phyloP scores from a whole-genome alignment of 2,113 vertebrate genomes.

The Ia io region DNA sequence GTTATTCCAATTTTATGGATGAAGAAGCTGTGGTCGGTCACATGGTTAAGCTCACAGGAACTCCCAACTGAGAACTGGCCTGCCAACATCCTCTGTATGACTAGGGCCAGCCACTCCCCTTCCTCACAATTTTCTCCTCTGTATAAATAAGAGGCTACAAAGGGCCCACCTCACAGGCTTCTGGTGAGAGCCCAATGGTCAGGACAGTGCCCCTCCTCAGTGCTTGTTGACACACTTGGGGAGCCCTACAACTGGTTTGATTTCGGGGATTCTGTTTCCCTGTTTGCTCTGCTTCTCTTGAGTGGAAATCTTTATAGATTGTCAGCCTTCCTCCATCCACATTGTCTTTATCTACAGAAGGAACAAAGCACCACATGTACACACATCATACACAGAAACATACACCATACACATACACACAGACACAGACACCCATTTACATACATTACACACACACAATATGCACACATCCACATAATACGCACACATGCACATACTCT shows the following conservation, averaged over 20 bases:
- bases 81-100: not conserved
- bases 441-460: too few species aligned
- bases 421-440: not conserved
- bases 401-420: not conserved
- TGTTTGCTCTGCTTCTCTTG: not conserved
- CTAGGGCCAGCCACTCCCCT: too few species aligned
- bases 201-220: not conserved
- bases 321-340: not conserved
- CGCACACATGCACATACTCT: not conserved
- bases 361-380: not conserved
- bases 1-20: not conserved
- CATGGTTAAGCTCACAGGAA: not conserved
- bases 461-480: too few species aligned
- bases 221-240: not conserved
- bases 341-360: not conserved
- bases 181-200: too few species aligned
- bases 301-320: not conserved
- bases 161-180: not conserved
- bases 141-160: not conserved
- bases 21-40: not conserved
- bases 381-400: not conserved
- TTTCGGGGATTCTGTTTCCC: not conserved
- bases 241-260: too few species aligned
- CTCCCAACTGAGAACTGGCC: not conserved
- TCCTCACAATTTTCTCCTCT: too few species aligned